Conservation (phyloP, 92 coral and sea anemone genomes). For the Porites rus region DNA sequence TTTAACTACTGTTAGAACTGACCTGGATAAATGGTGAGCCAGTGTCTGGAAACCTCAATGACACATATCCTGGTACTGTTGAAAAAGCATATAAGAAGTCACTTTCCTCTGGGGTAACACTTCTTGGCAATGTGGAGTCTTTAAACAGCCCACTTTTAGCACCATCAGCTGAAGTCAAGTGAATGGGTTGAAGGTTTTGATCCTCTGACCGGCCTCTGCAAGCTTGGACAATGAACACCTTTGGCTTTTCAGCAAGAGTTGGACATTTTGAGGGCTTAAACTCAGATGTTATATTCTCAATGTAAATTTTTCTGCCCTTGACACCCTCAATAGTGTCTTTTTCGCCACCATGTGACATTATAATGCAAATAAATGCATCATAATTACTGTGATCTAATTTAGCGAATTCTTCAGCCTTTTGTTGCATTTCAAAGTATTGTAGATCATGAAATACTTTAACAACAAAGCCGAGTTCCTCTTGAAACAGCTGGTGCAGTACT, state of each 20-base stretch:
- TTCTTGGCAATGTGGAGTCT: slow-evolving; percentile 1
- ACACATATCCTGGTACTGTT: slow-evolving; percentile 88
- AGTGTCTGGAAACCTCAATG: slow-evolving; percentile 72
- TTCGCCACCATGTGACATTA: background rate
- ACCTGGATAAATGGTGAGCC: slow-evolving; percentile 91
- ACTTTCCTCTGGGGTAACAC: slow-evolving; percentile 76
- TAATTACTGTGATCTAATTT: too few species aligned
- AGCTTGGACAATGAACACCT: slow-evolving; percentile 83
- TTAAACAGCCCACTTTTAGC: background rate
- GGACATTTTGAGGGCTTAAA: background rate
- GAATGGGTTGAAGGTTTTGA: accelerated
- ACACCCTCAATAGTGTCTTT: background rate
- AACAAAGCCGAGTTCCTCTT: too few species aligned
- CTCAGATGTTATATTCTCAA: slow-evolving; percentile 2
- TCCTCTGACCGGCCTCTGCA: slow-evolving; percentile 62
- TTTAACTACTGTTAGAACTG: background rate
- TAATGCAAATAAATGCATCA: too few species aligned
- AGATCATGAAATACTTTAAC: too few species aligned
- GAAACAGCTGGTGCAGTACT: too few species aligned
- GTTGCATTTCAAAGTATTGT: too few species aligned
- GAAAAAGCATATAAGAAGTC: slow-evolving; percentile 85
- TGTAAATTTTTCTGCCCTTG: too few species aligned
- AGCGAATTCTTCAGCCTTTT: too few species aligned
- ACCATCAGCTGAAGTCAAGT: too few species aligned
- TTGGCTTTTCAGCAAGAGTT: slow-evolving; percentile 59